These are phyloP conservation scores for Geothlypis trichas DNA, from an alignment of 2,113 vertebrate genomes.

Conservation along the genomic window DNA sequence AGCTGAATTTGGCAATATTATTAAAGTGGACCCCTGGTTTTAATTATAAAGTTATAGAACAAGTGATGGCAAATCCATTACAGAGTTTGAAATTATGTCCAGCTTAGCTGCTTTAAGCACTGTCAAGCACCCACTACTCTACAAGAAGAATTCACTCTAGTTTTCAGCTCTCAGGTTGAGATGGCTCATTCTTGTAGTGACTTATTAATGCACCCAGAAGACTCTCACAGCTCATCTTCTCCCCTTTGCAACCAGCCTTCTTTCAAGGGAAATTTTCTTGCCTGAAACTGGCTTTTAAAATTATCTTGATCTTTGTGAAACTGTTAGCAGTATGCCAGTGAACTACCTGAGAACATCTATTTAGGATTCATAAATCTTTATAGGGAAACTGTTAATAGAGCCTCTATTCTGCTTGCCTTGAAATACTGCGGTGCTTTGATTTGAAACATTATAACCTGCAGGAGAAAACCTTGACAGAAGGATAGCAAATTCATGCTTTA, in stretches of 20 bases:
- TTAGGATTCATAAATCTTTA: neutral
- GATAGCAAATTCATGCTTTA: neutral
- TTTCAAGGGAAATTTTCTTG: neutral
- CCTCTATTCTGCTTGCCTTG: neutral
- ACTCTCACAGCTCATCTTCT: neutral
- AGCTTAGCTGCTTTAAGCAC: neutral
- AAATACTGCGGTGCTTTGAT: neutral
- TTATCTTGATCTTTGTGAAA: neutral
- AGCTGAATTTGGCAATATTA: neutral
- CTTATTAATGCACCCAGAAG: neutral
- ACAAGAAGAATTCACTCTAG: neutral
- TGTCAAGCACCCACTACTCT: neutral
- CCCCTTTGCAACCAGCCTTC: neutral
- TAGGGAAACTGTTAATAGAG: neutral
- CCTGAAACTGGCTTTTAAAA: neutral
- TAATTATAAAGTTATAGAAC: neutral
- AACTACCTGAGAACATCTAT: neutral
- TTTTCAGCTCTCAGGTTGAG: neutral
- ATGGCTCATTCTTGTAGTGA: neutral
- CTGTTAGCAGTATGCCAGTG: neutral
- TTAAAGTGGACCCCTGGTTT: neutral
- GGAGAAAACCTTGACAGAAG: neutral
- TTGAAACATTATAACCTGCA: neutral
- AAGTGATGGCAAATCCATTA: neutral
- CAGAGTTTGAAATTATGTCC: neutral